Percentiles rank a stretch among this genome's conserved stretches.
Evolutionary conservation across 1,140 invertebrate species (phyloP).

Genomic region (Drosophila bifasciata): DNA sequence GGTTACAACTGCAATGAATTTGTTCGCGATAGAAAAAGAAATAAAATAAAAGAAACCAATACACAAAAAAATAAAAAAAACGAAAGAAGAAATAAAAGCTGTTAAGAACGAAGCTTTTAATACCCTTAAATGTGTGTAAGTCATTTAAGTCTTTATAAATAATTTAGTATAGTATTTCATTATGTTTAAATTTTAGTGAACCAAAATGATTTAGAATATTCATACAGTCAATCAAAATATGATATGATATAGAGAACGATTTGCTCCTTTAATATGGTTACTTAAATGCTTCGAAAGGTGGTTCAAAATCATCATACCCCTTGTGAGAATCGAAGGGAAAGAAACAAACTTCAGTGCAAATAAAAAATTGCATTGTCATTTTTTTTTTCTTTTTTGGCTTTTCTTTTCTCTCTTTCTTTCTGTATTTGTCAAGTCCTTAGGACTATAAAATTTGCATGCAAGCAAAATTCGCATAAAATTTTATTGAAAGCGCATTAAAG

Average conservation of each 20-base stretch:
- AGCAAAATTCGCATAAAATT: conserved; percentile 75
- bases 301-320: too few species aligned
- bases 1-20: conserved; percentile 81
- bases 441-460: conserved; percentile 74
- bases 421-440: conserved; percentile 30
- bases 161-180: not conserved
- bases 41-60: conserved; percentile 62
- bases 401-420: conserved; percentile 27
- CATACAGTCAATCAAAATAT: too few species aligned
- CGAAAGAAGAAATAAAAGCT: not conserved
- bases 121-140: not conserved
- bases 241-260: too few species aligned
- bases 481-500: conserved; percentile 79
- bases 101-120: conserved; percentile 4
- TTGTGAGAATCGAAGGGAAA: conserved; percentile 6
- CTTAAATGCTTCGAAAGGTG: too few species aligned
- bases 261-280: too few species aligned
- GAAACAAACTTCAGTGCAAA: too few species aligned
- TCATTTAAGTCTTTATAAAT: not conserved
- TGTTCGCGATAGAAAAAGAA: conserved; percentile 70
- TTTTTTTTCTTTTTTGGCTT: conserved; percentile 35
- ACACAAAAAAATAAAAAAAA: not conserved
- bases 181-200: not conserved
- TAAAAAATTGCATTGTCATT: conserved; percentile 60
- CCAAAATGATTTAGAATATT: too few species aligned